Conservation (phyloP, 2,113 vertebrate genomes). For the Anarrhichthys ocellatus region DNA sequence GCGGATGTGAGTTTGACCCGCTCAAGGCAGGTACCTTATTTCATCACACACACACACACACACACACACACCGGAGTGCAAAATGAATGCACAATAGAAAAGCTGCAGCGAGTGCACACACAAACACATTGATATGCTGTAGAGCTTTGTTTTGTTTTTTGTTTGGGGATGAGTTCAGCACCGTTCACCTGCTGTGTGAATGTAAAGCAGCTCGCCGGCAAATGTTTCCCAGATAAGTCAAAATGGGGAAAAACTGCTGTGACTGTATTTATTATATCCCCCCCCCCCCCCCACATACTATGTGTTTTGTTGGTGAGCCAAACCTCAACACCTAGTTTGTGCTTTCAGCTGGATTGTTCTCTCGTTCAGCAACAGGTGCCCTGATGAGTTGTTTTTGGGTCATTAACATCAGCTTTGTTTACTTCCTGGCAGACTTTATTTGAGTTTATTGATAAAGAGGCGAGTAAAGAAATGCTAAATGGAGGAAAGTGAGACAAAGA, state of each 20-base stretch:
- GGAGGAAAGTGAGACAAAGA: conserved; percentile 3
- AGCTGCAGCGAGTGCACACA: not conserved
- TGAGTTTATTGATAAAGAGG: not conserved
- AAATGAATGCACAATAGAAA: conserved; percentile 6
- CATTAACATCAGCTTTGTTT: not conserved
- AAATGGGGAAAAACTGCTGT: not conserved
- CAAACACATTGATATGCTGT: conserved; percentile 28
- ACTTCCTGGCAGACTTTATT: not conserved
- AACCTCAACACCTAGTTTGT: not conserved
- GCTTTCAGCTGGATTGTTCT: not conserved
- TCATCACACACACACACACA: conserved; percentile 4
- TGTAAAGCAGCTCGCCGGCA: conserved; percentile 11
- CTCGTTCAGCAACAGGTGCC: not conserved
- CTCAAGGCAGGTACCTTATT: conserved; percentile 4
- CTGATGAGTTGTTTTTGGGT: not conserved
- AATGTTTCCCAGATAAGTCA: conserved; percentile 9
- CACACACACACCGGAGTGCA: not conserved
- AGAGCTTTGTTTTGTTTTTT: conserved; percentile 1
- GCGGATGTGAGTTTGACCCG: conserved; percentile 4
- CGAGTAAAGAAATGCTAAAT: not conserved
- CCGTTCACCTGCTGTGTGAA: conserved; percentile 27
- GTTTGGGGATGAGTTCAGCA: not conserved
- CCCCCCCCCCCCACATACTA: no score
- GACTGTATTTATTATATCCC: conserved; percentile 2
- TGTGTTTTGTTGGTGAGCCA: not conserved